Conservation (phyloP, 2,113 vertebrate species). For the Zosterops pallidus region DNA sequence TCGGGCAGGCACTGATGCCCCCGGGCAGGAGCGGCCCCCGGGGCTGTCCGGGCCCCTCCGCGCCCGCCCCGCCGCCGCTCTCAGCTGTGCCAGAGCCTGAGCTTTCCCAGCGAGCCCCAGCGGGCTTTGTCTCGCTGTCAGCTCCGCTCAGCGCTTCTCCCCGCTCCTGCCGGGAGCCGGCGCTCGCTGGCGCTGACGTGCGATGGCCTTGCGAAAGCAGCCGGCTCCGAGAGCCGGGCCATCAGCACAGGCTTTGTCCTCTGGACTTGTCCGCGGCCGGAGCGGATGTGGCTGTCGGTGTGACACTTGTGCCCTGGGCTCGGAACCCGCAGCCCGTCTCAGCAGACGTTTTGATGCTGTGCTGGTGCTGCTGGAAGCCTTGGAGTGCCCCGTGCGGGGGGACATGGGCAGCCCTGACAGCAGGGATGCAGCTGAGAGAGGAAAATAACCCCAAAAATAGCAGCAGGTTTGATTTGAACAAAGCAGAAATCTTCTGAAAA, state of each 20-base stretch:
- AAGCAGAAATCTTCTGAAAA: not conserved
- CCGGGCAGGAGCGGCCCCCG: not conserved
- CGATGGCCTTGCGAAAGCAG: not conserved
- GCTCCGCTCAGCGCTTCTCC: not conserved
- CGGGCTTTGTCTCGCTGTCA: slow-evolving; percentile 13
- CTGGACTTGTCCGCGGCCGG: not conserved
- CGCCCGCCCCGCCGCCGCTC: rapidly evolving
- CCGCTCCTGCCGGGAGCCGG: not conserved
- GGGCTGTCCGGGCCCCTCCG: not conserved
- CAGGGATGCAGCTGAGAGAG: not conserved
- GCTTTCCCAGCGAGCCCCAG: not conserved
- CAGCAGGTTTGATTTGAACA: not conserved
- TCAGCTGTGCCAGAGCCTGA: not conserved
- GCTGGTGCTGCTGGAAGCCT: rapidly evolving
- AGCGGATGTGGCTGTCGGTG: not conserved
- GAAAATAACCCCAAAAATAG: not conserved
- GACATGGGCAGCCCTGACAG: not conserved
- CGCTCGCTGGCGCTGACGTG: not conserved
- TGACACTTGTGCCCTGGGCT: not conserved
- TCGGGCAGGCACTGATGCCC: rapidly evolving
- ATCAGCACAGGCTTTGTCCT: not conserved
- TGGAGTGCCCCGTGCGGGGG: rapidly evolving
- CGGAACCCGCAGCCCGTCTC: not conserved
- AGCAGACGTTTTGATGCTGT: not conserved
- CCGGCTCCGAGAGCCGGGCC: not conserved